Evolutionary conservation across 53 echinoderm and acorn worm genomes (phyloP).

Genomic region (Echinarachnius parma): DNA sequence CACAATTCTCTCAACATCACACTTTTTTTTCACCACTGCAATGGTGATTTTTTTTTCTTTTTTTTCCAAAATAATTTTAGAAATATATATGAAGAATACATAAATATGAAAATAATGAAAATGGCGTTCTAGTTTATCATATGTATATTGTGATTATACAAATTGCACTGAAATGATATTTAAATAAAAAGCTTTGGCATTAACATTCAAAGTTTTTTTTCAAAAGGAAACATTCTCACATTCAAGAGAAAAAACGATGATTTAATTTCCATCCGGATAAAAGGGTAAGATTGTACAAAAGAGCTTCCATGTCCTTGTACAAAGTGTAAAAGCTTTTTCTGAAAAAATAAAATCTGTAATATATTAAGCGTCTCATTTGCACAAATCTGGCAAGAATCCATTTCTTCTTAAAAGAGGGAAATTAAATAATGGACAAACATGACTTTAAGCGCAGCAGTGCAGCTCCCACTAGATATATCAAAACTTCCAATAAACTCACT

Average conservation of each 20-base stretch:
- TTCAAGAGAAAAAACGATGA: no score
- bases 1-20: slow-evolving; percentile 14
- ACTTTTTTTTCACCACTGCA: slow-evolving; percentile 20
- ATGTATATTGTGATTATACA: slow-evolving; percentile 48
- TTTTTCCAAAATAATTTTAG: slow-evolving; percentile 47
- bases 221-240: no score
- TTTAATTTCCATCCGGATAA: not conserved
- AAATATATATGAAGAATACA: slow-evolving; percentile 37
- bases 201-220: slow-evolving; percentile 20
- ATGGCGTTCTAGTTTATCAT: slow-evolving; percentile 30
- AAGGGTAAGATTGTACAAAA: not conserved
- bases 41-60: slow-evolving; percentile 26
- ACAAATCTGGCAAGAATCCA: slow-evolving; percentile 45
- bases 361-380: slow-evolving; percentile 40
- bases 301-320: slow-evolving; percentile 20
- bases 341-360: slow-evolving; percentile 46
- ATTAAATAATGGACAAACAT: slow-evolving; percentile 52
- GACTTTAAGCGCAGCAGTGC: no score
- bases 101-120: slow-evolving; percentile 41
- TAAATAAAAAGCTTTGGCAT: slow-evolving; percentile 51
- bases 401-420: slow-evolving; percentile 21
- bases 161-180: slow-evolving; percentile 51
- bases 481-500: not conserved
- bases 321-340: slow-evolving; percentile 21
- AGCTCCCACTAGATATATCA: no score